Percentiles rank a stretch among this genome's conserved stretches.
phyloP scores from a whole-genome alignment of 37 sponge, comb jelly and placozoan species.

The Halichondria panicea region DNA sequence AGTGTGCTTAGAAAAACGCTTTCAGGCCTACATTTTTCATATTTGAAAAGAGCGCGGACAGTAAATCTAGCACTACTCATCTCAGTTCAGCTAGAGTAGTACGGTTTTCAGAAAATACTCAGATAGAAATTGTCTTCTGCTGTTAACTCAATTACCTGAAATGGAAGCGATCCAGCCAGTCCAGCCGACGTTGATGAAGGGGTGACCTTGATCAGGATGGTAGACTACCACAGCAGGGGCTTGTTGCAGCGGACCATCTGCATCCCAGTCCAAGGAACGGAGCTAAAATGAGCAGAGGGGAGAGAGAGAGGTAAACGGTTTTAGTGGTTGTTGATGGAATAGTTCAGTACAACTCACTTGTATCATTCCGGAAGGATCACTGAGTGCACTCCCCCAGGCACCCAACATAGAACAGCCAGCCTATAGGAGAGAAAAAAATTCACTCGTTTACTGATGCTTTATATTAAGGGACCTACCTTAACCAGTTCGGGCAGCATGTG shows the following conservation, averaged over 20 bases:
- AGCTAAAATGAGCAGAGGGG: slow-evolving; percentile 5
- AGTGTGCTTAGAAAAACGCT: too few species aligned
- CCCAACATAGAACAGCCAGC: slow-evolving; percentile 76
- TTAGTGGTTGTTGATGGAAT: neutral
- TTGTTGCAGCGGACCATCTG: slow-evolving; percentile 46
- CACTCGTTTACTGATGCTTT: too few species aligned
- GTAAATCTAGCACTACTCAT: too few species aligned
- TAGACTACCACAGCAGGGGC: slow-evolving; percentile 58
- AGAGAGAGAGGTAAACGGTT: neutral
- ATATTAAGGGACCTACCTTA: slow-evolving; percentile 22
- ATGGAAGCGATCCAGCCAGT: slow-evolving; percentile 60
- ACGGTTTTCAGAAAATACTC: neutral
- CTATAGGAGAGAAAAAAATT: neutral
- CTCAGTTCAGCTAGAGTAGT: too few species aligned
- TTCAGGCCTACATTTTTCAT: too few species aligned
- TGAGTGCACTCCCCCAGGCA: slow-evolving; percentile 43
- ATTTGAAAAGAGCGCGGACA: too few species aligned
- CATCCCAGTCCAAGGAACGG: slow-evolving; percentile 67
- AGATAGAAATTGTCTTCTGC: neutral
- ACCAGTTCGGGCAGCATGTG: slow-evolving; percentile 73
- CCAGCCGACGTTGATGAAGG: slow-evolving; percentile 68
- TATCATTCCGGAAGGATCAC: slow-evolving; percentile 19
- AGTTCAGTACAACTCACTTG: slow-evolving; percentile 8
- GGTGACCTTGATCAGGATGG: slow-evolving; percentile 59
- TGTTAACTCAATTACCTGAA: slow-evolving; percentile 26